Evolutionary conservation across 2,888 invertebrate genomes (phyloP).

Genomic region (Oligia fasciuncula): DNA sequence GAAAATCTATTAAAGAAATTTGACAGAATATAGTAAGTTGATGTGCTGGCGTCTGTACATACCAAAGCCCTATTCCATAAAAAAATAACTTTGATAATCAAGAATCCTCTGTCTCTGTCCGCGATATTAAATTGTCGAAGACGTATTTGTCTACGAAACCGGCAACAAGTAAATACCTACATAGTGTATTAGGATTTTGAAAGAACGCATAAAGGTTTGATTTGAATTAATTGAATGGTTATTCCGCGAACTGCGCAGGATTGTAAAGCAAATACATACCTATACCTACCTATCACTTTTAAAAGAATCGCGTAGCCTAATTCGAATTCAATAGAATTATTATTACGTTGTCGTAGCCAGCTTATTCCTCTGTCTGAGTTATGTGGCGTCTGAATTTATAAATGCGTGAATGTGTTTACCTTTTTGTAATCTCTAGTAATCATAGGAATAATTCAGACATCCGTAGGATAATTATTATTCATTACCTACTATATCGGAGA

Average conservation of each 20-base stretch:
- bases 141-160: conserved; percentile 26
- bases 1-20: too few relatives aligned
- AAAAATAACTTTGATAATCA: too few relatives aligned
- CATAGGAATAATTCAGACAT: neutral
- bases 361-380: neutral
- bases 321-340: conserved; percentile 21
- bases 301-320: conserved; percentile 28
- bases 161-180: too few relatives aligned
- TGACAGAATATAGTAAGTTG: too few relatives aligned
- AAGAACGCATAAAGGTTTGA: neutral
- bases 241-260: conserved; percentile 34
- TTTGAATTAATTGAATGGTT: conserved; percentile 18
- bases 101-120: conserved; percentile 2
- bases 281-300: neutral
- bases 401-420: neutral
- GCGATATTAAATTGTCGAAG: conserved; percentile 14
- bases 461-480: neutral
- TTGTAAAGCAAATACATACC: conserved; percentile 17
- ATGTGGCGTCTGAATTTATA: conserved; percentile 6
- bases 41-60: too few relatives aligned
- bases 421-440: neutral
- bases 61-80: too few relatives aligned
- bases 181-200: too few relatives aligned
- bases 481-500: neutral
- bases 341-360: conserved; percentile 3